A percentile compares a stretch with the other conserved stretches of the same genome.
Evolutionary conservation across 30 jellyfish, hydroid and myxozoan species (phyloP).

Genomic region (Aurelia aurita complex sp. Pacific): DNA sequence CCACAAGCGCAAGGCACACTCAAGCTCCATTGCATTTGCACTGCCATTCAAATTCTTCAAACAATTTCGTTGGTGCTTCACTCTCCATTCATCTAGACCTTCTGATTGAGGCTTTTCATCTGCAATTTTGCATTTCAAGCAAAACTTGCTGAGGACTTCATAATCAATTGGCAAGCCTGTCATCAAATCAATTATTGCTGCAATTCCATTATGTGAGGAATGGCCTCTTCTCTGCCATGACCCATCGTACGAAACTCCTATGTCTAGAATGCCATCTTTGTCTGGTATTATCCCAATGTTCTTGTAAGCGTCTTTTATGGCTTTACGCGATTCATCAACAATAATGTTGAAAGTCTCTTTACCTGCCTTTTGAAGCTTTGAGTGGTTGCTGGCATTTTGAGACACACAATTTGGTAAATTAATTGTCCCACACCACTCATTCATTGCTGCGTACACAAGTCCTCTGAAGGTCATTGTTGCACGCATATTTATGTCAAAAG

Average conservation of each 20-base stretch:
- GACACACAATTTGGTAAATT: conserved; percentile 17
- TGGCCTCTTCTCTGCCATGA: background rate
- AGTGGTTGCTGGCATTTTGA: conserved; percentile 14
- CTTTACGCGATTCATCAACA: background rate
- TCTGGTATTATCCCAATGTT: conserved; percentile 12
- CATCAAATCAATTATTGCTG: background rate
- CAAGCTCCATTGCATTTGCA: background rate
- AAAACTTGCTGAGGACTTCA: background rate
- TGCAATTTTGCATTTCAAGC: background rate
- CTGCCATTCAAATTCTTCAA: background rate
- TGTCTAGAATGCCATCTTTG: conserved; percentile 9
- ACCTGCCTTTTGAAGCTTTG: conserved; percentile 7
- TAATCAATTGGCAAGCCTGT: background rate
- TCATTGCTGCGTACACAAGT: conserved; percentile 19
- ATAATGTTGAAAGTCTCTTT: background rate
- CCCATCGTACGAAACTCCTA: conserved; percentile 18
- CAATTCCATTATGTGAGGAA: background rate
- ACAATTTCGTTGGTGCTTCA: too few relatives aligned
- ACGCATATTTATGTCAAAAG: conserved; percentile 6
- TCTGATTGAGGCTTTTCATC: background rate
- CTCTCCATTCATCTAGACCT: too few relatives aligned
- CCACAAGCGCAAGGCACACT: background rate
- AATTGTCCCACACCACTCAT: conserved; percentile 28
- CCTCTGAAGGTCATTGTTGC: conserved; percentile 16
- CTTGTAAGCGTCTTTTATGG: background rate